Base-by-base conservation (phyloP, 2,797 vertebrate genomes). In the Erethizon dorsatum region DNA sequence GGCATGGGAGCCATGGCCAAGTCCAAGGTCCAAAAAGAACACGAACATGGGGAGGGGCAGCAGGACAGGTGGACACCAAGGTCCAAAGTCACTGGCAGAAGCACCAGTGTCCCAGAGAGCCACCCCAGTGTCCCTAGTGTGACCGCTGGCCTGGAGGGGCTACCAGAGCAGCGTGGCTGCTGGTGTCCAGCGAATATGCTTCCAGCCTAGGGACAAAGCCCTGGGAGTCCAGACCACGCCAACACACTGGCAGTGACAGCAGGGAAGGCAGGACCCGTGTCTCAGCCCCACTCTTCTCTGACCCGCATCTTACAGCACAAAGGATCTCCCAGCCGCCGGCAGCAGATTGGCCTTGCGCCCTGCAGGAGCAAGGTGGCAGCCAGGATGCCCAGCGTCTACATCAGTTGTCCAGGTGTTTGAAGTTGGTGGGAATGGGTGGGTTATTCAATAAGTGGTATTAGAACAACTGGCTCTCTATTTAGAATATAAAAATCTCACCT, bases 21-120 rank as follows among this genome's bases (percentile, higher is more conserved):
- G 91, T 84, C 82, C 83, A 92, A 95, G 63, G 93, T 97, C 63
- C 77, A 24, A 95, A 59, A 86, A 87, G 85, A 92, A 86, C 54
- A 63, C 14, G 15, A 78, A 65, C 79, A 78, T 4, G 47, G 45
- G 56, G 11, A 57, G 50, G 50, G 31, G 24, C 61, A 85, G 33
- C 17, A 47, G 52, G 56, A 28, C 61, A 83, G 33, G 63, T 24
- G 26, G 78, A 92, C 28, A 73, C 54, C 93, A 71, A 94, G 92
- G 83, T 96, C 94, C 78, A 47, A 69, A 87, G 52, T 80, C 63
- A 22, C 11, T 33, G 20, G 56, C 69, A 61, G 11, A 65, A 77
- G 59, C 69, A 31, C 45, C 13, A 14, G 24, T 47, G 45, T 50
- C 73, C 13, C 73, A 15, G 45, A 31, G 45, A 80, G 61, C 24